Conservation (phyloP, 30 jellyfish, hydroid and myxozoan species). For the Hydractinia echinata region DNA sequence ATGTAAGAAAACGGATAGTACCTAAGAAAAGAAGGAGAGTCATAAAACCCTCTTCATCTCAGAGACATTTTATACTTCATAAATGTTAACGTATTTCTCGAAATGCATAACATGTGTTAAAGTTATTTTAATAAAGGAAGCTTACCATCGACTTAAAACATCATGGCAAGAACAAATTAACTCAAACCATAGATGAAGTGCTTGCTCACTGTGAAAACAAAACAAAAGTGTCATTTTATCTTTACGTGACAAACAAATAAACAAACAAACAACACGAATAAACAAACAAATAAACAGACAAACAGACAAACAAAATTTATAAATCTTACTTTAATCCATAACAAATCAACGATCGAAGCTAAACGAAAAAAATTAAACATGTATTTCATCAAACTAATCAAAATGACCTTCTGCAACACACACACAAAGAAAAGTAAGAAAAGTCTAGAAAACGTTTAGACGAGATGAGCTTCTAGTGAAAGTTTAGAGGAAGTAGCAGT, state of each 20-base stretch:
- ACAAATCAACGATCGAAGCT: constrained; percentile 93
- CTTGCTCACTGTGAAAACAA: constrained; percentile 78
- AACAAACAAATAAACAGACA: background rate
- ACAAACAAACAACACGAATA: background rate
- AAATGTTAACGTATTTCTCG: too few relatives aligned
- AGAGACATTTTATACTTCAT: too few relatives aligned
- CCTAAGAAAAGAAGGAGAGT: constrained; percentile 29
- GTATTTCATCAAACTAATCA: background rate
- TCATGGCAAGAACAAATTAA: constrained; percentile 68
- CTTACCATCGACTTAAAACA: constrained; percentile 55
- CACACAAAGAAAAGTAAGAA: too few relatives aligned
- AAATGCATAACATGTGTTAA: too few relatives aligned
- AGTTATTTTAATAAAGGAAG: background rate
- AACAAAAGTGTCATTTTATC: background rate
- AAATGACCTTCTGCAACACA: too few relatives aligned
- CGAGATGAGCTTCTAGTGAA: too few relatives aligned
- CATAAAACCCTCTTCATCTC: too few relatives aligned
- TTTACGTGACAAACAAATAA: background rate
- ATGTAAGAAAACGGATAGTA: constrained; percentile 69
- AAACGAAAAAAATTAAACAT: background rate
- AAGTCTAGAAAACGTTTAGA: too few relatives aligned
- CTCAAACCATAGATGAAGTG: constrained; percentile 89
- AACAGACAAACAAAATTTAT: background rate
- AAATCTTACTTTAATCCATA: constrained; percentile 84
- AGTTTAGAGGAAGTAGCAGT: too few relatives aligned